phyloP scores from a whole-genome alignment of 1,140 invertebrate species.

The Drosophila kohkoa region DNA sequence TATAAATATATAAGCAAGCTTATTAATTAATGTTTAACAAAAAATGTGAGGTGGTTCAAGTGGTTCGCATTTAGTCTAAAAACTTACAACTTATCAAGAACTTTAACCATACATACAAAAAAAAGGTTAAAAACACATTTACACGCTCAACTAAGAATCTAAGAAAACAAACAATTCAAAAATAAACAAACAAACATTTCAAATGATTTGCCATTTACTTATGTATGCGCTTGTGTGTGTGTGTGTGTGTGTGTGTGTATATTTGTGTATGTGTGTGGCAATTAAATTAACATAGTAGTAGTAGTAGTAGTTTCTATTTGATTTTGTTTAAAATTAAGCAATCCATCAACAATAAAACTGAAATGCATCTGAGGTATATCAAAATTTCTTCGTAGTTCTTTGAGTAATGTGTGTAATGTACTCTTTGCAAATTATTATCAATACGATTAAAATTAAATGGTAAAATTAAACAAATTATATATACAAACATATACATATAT shows the following conservation, averaged over 20 bases:
- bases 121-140: conserved; percentile 26
- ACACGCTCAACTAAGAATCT: conserved; percentile 21
- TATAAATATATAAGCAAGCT: conserved; percentile 63
- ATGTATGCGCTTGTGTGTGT: not conserved
- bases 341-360: conserved; percentile 83
- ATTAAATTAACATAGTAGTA: conserved; percentile 36
- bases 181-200: conserved; percentile 33
- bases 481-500: conserved; percentile 13
- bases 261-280: conserved; percentile 1
- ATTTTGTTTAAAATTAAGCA: conserved; percentile 70
- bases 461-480: conserved; percentile 45
- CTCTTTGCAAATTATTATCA: conserved; percentile 57
- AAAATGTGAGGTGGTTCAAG: conserved; percentile 78
- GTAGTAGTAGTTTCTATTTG: conserved; percentile 24
- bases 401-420: conserved; percentile 61
- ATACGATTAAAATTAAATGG: conserved; percentile 32
- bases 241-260: not conserved
- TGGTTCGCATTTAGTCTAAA: conserved; percentile 72
- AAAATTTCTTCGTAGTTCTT: conserved; percentile 84
- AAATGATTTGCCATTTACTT: conserved; percentile 44
- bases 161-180: conserved; percentile 13
- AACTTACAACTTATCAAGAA: conserved; percentile 51
- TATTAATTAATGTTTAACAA: conserved; percentile 70
- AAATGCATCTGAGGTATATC: conserved; percentile 85
- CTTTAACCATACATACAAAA: conserved; percentile 53